These are phyloP conservation scores for Odontocolon sp. DNA, from an alignment of 2,888 invertebrate genomes.

Conservation along the genomic window DNA sequence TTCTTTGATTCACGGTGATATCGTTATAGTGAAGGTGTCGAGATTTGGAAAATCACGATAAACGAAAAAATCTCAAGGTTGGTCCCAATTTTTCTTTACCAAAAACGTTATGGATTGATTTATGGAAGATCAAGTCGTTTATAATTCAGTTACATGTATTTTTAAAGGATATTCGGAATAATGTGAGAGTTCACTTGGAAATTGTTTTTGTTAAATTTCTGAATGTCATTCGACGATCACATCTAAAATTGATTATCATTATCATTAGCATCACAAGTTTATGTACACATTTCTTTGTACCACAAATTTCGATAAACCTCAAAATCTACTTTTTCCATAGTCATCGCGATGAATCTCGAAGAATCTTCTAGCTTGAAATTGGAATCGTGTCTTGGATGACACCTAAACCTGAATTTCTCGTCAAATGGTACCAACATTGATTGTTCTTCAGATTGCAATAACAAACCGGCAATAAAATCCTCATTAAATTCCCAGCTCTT, in stretches of 20 bases:
- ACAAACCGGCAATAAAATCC: background rate
- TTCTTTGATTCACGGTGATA: background rate
- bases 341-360: background rate
- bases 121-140: too few species aligned
- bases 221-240: too few species aligned
- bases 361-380: conserved; percentile 44
- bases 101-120: too few species aligned
- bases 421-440: background rate
- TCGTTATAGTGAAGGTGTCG: background rate
- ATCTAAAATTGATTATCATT: too few species aligned
- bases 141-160: too few species aligned
- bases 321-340: background rate
- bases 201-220: too few species aligned
- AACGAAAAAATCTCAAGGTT: background rate
- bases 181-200: too few species aligned
- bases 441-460: conserved; percentile 2
- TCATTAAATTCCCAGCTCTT: background rate
- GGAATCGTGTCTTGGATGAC: conserved; percentile 46
- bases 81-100: too few species aligned
- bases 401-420: conserved; percentile 52
- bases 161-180: too few species aligned
- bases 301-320: background rate
- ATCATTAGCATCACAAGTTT: too few species aligned
- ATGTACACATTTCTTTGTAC: too few species aligned
- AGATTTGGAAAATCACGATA: too few species aligned